Base-by-base conservation (phyloP, 92 coral and sea anemone species). In the Epizoanthus stellaris region DNA sequence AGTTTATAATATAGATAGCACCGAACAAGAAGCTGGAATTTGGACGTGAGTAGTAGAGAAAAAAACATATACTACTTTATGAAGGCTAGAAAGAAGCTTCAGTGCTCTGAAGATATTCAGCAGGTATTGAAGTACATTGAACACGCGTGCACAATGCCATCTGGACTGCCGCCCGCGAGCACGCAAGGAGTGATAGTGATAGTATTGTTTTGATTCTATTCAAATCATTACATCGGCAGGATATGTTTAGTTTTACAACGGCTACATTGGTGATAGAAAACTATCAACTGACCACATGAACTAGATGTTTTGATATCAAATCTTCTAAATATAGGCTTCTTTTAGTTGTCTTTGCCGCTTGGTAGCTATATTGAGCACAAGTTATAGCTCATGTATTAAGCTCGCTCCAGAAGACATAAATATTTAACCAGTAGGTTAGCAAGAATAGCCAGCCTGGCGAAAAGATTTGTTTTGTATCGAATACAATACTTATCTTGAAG, bases 331-430 rank as follows among this genome's bases (percentile, higher is more conserved):
- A 56, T 14, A 21, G 9, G 38, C 5, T 58, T 36, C 36, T 3
- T 59, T 59, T 38, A n/a, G 0, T 59, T 39, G 40, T 17, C 16
- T 60, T n/a, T 30, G 12, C 16, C 11, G 39, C 40, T 63, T 34
- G 19, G 38, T 67, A 76, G 11, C 17, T 20, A 25, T 6, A 25
- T 6, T 63, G 58, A 4, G 25, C 4, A 9, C 6, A 40, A 19
- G 10, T 16, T 14, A 39, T 19, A 19, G 19, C 39, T 62, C 43
- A 79, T 16, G 16, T 43, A 20, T 79, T 10, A 79, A 62, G 70
- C 83, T 47, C 67, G 54, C 83, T 62, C 58, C 70, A 19, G 72
- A 79, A 63, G 3, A 9, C 70, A 79, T 62, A 23, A 79, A 79
- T 63, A 61, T 61, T 79, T 62, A 43, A 79, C 59, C 25, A 63